phyloP scores from a whole-genome alignment of 1,140 invertebrate species.

The Heliconius hewitsoni region DNA sequence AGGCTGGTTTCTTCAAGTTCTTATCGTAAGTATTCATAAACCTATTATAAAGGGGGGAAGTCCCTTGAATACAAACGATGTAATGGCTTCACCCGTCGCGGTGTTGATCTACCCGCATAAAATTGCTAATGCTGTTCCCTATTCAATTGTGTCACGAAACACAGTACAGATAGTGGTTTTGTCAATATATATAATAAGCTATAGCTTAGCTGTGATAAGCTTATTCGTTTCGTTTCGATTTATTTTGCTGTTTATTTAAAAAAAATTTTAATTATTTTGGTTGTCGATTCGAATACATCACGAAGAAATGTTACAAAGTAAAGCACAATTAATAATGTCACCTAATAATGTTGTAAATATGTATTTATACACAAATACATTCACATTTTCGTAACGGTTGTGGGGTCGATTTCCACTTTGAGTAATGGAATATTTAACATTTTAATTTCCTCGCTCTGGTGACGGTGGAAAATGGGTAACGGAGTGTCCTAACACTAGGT shows the following conservation, averaged over 20 bases:
- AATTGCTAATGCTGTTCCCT: conserved; percentile 3
- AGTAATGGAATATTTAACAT: too few species aligned
- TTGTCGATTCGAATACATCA: too few species aligned
- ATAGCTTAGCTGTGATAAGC: background rate
- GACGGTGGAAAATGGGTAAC: too few species aligned
- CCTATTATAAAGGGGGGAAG: conserved; percentile 5
- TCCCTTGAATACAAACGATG: background rate
- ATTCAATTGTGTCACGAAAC: conserved; percentile 4
- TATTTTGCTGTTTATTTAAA: background rate
- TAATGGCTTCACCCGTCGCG: background rate
- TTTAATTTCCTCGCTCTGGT: too few species aligned
- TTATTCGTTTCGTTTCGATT: background rate
- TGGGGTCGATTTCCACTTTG: too few species aligned
- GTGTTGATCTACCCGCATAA: conserved; percentile 3
- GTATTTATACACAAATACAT: too few species aligned
- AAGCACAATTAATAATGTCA: too few species aligned
- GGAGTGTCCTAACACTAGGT: too few species aligned
- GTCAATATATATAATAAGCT: background rate
- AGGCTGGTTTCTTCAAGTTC: conserved; percentile 1
- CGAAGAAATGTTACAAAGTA: too few species aligned
- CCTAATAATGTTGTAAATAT: too few species aligned
- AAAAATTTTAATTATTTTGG: too few species aligned
- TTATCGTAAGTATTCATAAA: conserved; percentile 13
- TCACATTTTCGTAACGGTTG: too few species aligned
- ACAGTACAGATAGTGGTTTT: background rate